phyloP scores from a whole-genome alignment of 2,888 invertebrate genomes.

The Schrankia costaestrigalis region DNA sequence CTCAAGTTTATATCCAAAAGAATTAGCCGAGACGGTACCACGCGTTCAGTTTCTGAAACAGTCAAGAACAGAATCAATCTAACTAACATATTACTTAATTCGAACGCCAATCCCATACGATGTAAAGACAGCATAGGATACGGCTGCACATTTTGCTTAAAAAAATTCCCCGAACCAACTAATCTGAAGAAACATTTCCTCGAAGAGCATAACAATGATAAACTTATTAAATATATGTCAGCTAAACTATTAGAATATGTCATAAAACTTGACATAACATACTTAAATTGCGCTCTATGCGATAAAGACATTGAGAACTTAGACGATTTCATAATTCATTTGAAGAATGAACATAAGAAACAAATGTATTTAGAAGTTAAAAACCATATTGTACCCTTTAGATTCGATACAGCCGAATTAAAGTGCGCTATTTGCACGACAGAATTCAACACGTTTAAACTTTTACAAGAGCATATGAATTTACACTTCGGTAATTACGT shows the following conservation, averaged over 20 bases:
- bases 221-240: slow-evolving; percentile 36
- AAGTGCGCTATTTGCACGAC: slow-evolving; percentile 47
- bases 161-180: slow-evolving; percentile 39
- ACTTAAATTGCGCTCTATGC: slow-evolving; percentile 47
- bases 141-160: slow-evolving; percentile 45
- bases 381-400: slow-evolving; percentile 56
- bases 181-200: slow-evolving; percentile 48
- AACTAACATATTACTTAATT: slow-evolving; percentile 41
- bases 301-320: slow-evolving; percentile 35
- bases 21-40: slow-evolving; percentile 5
- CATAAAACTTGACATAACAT: slow-evolving; percentile 53
- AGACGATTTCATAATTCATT: slow-evolving; percentile 40
- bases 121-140: slow-evolving; percentile 45
- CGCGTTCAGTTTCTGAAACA: slow-evolving; percentile 10
- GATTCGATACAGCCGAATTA: slow-evolving; percentile 48
- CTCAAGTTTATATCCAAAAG: slow-evolving; percentile 38
- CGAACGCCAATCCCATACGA: slow-evolving; percentile 55
- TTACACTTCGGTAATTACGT: slow-evolving; percentile 52
- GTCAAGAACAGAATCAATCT: slow-evolving; percentile 42
- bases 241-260: slow-evolving; percentile 38
- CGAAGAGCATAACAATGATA: slow-evolving; percentile 45
- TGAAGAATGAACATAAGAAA: slow-evolving; percentile 39
- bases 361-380: slow-evolving; percentile 41
- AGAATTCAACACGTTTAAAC: slow-evolving; percentile 48
- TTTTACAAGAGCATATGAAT: slow-evolving; percentile 60